Conservation (phyloP, 2,797 vertebrate genomes). For the Eremophila alpestris region DNA sequence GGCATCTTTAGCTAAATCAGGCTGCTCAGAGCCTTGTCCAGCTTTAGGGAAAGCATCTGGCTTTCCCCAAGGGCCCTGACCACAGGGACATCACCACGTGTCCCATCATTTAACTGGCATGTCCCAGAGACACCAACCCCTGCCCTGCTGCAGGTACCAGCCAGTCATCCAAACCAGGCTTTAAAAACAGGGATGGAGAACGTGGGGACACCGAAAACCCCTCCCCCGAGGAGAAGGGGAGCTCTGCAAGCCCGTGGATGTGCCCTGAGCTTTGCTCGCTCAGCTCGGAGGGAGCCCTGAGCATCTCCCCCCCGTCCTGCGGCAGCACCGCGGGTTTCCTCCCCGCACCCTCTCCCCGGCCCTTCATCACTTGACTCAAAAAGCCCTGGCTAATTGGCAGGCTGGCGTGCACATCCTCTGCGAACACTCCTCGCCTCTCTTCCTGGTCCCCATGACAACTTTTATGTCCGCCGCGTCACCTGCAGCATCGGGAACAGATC, state of each 20-base stretch:
- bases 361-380: neutral
- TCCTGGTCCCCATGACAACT: conserved; percentile 56
- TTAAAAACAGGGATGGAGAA: neutral
- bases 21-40: neutral
- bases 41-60: neutral
- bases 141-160: neutral
- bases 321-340: neutral
- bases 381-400: conserved; percentile 22
- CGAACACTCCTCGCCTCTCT: neutral
- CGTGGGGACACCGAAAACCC: rapidly evolving
- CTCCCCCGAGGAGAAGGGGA: rapidly evolving
- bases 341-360: neutral
- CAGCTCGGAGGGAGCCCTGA: neutral
- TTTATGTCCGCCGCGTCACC: neutral
- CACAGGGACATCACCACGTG: rapidly evolving
- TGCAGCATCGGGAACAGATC: neutral
- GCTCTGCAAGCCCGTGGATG: neutral
- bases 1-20: neutral
- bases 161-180: neutral
- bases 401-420: neutral
- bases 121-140: neutral
- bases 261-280: neutral
- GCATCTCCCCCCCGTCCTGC: neutral
- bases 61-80: neutral
- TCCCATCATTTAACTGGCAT: neutral